Conservation (phyloP, 1,140 invertebrate genomes). For the Carcinoscorpius rotundicauda region DNA sequence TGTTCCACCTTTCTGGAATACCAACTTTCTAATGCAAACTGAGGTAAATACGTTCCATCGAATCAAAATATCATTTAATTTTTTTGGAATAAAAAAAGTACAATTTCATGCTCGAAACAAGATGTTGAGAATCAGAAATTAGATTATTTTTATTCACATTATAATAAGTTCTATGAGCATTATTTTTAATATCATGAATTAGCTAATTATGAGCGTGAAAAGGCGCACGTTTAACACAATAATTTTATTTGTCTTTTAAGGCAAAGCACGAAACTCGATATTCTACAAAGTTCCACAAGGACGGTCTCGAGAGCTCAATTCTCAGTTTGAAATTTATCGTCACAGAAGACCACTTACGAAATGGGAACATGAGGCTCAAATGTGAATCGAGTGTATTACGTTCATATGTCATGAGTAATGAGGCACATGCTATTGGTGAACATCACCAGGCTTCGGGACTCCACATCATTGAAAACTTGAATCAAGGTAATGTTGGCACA, state of each 20-base stretch:
- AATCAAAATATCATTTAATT: too few species aligned
- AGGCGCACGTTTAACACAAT: too few species aligned
- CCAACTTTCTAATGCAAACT: too few species aligned
- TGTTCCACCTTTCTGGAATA: too few species aligned
- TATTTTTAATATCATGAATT: too few species aligned
- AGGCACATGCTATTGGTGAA: constrained; percentile 11
- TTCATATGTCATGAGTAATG: constrained; percentile 20
- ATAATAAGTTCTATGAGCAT: too few species aligned
- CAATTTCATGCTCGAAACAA: too few species aligned
- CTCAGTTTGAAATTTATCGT: constrained; percentile 17
- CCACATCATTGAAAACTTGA: constrained; percentile 19
- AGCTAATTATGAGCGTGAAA: too few species aligned
- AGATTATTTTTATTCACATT: too few species aligned
- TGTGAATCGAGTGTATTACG: constrained; percentile 19
- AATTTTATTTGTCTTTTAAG: background rate
- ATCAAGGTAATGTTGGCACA: constrained; percentile 6
- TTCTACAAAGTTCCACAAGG: constrained; percentile 12
- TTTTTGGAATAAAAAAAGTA: too few species aligned
- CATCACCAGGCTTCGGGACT: constrained; percentile 12
- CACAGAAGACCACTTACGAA: constrained; percentile 13
- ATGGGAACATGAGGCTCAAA: constrained; percentile 20
- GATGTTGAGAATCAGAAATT: too few species aligned
- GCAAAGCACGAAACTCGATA: constrained; percentile 15
- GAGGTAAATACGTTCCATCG: too few species aligned
- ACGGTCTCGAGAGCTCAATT: constrained; percentile 16